These are phyloP conservation scores for Oncorhynchus mykiss DNA, from an alignment of 2,113 vertebrate genomes.

Conservation along the genomic window DNA sequence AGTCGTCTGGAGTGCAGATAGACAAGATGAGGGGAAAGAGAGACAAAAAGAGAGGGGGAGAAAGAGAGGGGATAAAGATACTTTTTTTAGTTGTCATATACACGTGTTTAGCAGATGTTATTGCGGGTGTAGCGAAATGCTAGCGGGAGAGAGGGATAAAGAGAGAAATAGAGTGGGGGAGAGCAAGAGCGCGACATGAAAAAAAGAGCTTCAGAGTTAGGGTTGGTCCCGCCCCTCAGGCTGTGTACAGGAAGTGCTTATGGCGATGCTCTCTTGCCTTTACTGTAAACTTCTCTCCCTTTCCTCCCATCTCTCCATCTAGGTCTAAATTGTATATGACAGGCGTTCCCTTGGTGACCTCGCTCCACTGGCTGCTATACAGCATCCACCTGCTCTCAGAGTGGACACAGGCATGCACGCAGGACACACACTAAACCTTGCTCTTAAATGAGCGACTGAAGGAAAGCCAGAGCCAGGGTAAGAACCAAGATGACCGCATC, in stretches of 20 bases:
- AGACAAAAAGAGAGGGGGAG: neutral
- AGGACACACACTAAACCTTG: neutral
- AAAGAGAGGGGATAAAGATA: neutral
- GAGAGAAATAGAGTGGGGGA: neutral
- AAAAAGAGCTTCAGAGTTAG: neutral
- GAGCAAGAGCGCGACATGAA: neutral
- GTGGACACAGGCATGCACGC: neutral
- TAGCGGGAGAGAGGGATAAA: neutral
- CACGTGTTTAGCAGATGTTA: too few relatives aligned
- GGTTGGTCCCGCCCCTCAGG: conserved; percentile 32
- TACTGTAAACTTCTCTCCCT: conserved; percentile 19
- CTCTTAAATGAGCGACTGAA: conserved; percentile 20
- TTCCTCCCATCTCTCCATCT: conserved; percentile 52
- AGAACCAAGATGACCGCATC: neutral
- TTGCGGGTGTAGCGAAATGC: neutral
- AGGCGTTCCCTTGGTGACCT: conserved; percentile 70
- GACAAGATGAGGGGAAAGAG: too few relatives aligned
- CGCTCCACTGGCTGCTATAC: conserved; percentile 68
- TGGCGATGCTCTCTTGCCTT: conserved; percentile 52
- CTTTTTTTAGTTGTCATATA: too few relatives aligned
- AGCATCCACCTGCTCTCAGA: conserved; percentile 69
- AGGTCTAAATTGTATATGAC: conserved; percentile 72
- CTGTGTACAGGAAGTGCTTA: conserved; percentile 55
- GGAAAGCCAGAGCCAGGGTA: neutral
- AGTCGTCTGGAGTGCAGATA: neutral